Conservation (phyloP, 2,888 invertebrate species). For the Caenorhabditis doughertyi region DNA sequence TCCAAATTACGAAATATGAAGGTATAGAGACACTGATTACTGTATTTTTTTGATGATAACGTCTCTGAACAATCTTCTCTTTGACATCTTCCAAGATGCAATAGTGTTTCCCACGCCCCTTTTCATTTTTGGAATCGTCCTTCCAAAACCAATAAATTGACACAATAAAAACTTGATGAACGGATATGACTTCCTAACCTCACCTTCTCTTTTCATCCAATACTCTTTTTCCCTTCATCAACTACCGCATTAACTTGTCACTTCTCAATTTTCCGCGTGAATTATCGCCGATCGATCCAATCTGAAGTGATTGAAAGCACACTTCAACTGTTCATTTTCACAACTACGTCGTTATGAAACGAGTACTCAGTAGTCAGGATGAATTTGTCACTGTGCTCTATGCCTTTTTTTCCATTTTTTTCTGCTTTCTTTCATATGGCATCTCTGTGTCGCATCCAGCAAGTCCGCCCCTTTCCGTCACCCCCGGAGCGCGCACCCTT, state of each 20-base stretch:
- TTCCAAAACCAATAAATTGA: conserved; percentile 24
- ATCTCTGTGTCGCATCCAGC: conserved; percentile 18
- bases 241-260: conserved; percentile 61
- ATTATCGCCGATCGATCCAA: conserved; percentile 42
- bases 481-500: conserved; percentile 33
- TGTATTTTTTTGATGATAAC: neutral
- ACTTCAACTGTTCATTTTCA: conserved; percentile 13
- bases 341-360: neutral
- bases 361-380: conserved; percentile 10
- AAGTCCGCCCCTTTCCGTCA: conserved; percentile 60
- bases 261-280: conserved; percentile 56
- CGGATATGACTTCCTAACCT: conserved; percentile 24
- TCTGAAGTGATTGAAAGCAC: conserved; percentile 7
- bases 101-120: neutral
- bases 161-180: conserved; percentile 43
- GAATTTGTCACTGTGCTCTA: neutral
- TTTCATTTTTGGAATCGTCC: neutral
- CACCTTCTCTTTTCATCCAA: neutral
- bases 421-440: conserved; percentile 31
- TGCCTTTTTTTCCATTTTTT: too few species aligned
- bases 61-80: neutral
- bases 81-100: too few species aligned
- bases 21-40: neutral
- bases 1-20: neutral
- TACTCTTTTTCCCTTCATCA: conserved; percentile 16